phyloP scores from a whole-genome alignment of 1,140 invertebrate species.

The honey bee (Apis mellifera) region DNA sequence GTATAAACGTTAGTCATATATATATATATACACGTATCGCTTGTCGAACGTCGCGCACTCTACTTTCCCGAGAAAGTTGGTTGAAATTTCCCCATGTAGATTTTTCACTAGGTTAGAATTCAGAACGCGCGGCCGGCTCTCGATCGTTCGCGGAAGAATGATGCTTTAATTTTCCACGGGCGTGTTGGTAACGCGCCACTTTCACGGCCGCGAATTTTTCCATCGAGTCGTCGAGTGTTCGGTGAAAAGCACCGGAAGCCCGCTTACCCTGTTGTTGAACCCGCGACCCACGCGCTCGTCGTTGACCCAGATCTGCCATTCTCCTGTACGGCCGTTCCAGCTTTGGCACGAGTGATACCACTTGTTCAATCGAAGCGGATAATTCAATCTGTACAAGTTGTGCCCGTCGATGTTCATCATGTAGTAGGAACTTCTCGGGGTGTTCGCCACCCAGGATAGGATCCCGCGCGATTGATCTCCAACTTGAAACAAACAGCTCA shows the following conservation, averaged over 20 bases:
- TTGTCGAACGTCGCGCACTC: too few species aligned
- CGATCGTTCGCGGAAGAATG: background rate
- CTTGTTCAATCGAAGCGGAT: constrained; percentile 88
- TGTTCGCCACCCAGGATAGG: constrained; percentile 89
- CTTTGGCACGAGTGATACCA: constrained; percentile 93
- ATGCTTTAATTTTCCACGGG: background rate
- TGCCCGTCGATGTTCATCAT: constrained; percentile 90
- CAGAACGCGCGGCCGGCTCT: too few species aligned
- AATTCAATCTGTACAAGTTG: constrained; percentile 90
- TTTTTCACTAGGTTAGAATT: too few species aligned
- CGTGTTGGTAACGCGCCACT: background rate
- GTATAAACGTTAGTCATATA: too few species aligned
- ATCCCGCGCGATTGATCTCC: constrained; percentile 87
- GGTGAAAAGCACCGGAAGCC: background rate
- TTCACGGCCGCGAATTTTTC: constrained; percentile 6
- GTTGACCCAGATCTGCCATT: constrained; percentile 94
- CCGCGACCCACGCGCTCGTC: constrained; percentile 90
- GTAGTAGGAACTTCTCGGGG: constrained; percentile 89
- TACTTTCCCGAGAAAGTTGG: too few species aligned
- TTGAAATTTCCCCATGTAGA: too few species aligned
- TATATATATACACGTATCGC: too few species aligned
- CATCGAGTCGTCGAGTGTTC: background rate
- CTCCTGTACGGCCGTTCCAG: constrained; percentile 92
- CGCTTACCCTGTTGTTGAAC: constrained; percentile 90
- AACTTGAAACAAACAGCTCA: constrained; percentile 80